phyloP scores from a whole-genome alignment of 1,140 invertebrate genomes.

The Thaumetopoea pityocampa region DNA sequence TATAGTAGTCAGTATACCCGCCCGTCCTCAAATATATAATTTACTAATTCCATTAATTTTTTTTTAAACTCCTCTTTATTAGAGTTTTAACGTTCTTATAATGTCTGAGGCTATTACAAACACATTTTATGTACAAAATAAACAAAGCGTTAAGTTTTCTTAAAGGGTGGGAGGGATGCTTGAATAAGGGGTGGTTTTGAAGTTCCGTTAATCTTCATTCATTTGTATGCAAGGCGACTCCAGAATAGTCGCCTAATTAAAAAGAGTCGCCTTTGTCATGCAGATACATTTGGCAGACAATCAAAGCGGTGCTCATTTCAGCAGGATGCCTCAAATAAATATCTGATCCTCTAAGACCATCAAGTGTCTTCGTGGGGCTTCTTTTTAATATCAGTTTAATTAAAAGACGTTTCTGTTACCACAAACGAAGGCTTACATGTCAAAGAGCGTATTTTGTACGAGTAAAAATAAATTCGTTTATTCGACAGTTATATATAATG shows the following conservation, averaged over 20 bases:
- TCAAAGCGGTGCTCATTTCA: constrained; percentile 23
- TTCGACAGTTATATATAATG: neutral
- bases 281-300: constrained; percentile 35
- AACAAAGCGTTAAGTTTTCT: constrained; percentile 20
- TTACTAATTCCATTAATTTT: too few relatives aligned
- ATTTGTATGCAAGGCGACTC: constrained; percentile 45
- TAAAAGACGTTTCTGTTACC: constrained; percentile 7
- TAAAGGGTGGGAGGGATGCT: constrained; percentile 40
- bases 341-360: constrained; percentile 19
- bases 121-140: constrained; percentile 13
- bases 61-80: too few relatives aligned
- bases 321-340: constrained; percentile 28
- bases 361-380: constrained; percentile 10
- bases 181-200: constrained; percentile 27
- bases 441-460: constrained; percentile 6
- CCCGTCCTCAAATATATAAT: too few relatives aligned
- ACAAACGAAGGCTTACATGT: constrained; percentile 17
- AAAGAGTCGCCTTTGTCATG: constrained; percentile 49
- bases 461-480: constrained; percentile 1
- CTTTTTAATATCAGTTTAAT: constrained; percentile 21
- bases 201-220: constrained; percentile 35
- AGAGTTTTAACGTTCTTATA: too few relatives aligned
- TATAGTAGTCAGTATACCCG: too few relatives aligned
- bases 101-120: too few relatives aligned
- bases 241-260: constrained; percentile 51